A percentile compares a stretch with the other conserved stretches of the same genome.
Evolutionary conservation across 2,113 vertebrate genomes (phyloP).

Genomic region (Sebastes schlegelii): DNA sequence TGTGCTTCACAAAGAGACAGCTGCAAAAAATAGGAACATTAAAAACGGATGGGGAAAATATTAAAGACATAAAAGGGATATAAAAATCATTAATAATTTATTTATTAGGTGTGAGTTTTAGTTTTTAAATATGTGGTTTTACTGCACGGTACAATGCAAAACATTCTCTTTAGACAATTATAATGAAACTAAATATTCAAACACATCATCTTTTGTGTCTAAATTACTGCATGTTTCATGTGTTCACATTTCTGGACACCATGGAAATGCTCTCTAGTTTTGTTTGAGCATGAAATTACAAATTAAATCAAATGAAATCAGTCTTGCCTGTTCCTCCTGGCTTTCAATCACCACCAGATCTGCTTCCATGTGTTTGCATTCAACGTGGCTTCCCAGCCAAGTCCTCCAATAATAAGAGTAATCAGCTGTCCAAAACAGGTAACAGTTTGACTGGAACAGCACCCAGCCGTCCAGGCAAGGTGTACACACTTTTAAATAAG

Average conservation of each 20-base stretch:
- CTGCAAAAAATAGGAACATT: background rate
- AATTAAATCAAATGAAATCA: background rate
- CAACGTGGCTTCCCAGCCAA: background rate
- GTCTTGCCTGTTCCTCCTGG: conserved; percentile 62
- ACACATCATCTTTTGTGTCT: background rate
- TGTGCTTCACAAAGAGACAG: background rate
- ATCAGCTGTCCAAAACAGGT: fast-evolving
- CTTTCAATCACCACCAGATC: conserved; percentile 60
- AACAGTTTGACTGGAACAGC: conserved; percentile 61
- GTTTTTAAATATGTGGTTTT: background rate
- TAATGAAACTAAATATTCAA: background rate
- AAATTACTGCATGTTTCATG: too few relatives aligned
- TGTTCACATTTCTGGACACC: background rate
- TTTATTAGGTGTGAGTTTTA: background rate
- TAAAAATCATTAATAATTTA: background rate
- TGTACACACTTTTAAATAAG: conserved; percentile 50
- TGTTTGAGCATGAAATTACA: background rate
- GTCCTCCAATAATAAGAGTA: fast-evolving
- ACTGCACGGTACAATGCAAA: background rate
- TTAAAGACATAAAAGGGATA: background rate
- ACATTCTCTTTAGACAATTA: background rate
- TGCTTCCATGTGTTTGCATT: background rate
- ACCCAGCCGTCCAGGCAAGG: conserved; percentile 57
- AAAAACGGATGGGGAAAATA: too few relatives aligned
- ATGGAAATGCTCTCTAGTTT: background rate